These are phyloP conservation scores for Scolopax mira DNA, from an alignment of 2,113 vertebrate genomes.

Conservation along the genomic window DNA sequence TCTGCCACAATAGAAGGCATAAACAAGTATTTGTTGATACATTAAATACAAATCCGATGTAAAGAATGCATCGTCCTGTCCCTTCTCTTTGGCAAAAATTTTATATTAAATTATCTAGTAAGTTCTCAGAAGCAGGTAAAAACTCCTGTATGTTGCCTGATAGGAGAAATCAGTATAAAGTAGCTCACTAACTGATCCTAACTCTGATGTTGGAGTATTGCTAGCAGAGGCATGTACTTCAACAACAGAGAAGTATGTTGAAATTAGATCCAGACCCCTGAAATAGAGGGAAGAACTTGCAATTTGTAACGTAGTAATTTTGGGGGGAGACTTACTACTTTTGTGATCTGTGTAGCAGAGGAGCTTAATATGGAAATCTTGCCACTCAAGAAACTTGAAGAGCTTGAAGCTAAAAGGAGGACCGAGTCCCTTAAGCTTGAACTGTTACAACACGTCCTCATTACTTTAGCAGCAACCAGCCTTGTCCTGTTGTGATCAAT, in stretches of 20 bases:
- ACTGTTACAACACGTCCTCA: rapidly evolving
- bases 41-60: neutral
- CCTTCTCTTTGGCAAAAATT: neutral
- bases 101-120: neutral
- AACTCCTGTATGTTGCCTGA: neutral
- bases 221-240: neutral
- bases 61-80: neutral
- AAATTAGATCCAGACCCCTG: neutral
- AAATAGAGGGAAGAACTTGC: neutral
- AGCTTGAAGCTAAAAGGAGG: neutral
- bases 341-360: neutral
- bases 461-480: neutral
- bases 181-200: neutral
- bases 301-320: neutral
- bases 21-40: neutral
- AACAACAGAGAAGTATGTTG: neutral
- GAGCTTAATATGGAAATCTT: neutral
- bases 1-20: neutral
- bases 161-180: neutral
- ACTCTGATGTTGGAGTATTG: neutral
- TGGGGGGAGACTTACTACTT: rapidly evolving
- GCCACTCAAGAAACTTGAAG: neutral
- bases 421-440: neutral
- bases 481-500: neutral
- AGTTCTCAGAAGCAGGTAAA: neutral